Conservation (phyloP, 2,113 vertebrate species). For the Charadrius vociferus region DNA sequence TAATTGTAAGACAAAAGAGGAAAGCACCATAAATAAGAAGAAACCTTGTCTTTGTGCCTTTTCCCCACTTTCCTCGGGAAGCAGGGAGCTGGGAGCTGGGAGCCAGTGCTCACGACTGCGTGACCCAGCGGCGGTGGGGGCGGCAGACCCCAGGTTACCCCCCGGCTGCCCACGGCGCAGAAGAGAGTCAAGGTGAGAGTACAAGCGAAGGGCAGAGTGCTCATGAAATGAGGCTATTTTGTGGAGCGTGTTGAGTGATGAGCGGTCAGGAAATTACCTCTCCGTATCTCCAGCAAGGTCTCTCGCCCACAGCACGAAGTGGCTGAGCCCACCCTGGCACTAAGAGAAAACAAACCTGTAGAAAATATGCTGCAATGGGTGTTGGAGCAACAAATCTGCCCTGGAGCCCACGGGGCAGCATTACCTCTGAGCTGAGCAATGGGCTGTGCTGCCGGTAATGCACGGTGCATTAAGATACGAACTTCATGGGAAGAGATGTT, state of each 20-base stretch:
- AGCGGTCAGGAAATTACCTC: background rate
- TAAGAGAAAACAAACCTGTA: background rate
- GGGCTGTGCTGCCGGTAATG: background rate
- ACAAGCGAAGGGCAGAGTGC: background rate
- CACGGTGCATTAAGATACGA: background rate
- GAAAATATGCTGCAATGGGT: background rate
- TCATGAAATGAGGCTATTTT: background rate
- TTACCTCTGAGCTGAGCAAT: background rate
- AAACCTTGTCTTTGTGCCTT: constrained; percentile 8
- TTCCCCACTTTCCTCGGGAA: background rate
- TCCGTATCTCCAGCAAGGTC: background rate
- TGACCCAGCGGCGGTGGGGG: background rate
- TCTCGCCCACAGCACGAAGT: background rate
- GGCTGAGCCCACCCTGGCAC: background rate
- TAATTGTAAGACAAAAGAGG: background rate
- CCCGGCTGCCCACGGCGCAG: background rate
- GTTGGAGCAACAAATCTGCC: background rate
- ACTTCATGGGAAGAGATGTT: background rate
- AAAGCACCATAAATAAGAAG: constrained; percentile 33
- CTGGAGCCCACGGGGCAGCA: background rate
- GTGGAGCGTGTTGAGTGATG: background rate
- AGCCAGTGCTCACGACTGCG: background rate
- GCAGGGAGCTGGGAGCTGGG: background rate
- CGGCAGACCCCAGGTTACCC: background rate
- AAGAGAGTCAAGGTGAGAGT: background rate